These are phyloP conservation scores for Caenorhabditis panamensis DNA, from an alignment of 2,888 invertebrate genomes.

Conservation along the genomic window DNA sequence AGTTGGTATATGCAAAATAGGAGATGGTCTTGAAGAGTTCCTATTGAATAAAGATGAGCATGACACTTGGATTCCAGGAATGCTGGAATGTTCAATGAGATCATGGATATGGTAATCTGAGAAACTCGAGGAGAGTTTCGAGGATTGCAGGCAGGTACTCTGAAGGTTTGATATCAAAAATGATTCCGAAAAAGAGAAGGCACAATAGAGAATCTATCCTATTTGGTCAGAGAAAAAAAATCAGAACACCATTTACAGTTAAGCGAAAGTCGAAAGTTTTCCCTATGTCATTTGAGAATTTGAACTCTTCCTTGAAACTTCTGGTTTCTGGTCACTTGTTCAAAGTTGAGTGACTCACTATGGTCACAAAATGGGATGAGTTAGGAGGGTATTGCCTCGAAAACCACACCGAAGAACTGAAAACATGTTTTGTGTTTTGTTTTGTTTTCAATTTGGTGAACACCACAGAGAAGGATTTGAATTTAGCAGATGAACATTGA, in stretches of 20 bases:
- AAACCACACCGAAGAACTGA: neutral
- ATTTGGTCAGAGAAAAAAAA: too few species aligned
- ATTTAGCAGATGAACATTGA: slow-evolving; percentile 39
- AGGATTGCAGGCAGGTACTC: too few species aligned
- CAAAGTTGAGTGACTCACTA: slow-evolving; percentile 2
- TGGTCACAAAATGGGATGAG: slow-evolving; percentile 9
- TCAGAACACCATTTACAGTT: too few species aligned
- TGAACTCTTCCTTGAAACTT: neutral
- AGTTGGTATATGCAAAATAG: slow-evolving; percentile 35
- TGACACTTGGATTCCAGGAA: slow-evolving; percentile 31
- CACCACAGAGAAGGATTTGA: slow-evolving; percentile 22
- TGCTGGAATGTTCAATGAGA: slow-evolving; percentile 46
- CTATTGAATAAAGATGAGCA: slow-evolving; percentile 51
- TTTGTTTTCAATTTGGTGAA: slow-evolving; percentile 7
- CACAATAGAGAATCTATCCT: too few species aligned
- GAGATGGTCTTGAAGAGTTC: slow-evolving; percentile 12
- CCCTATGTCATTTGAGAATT: too few species aligned
- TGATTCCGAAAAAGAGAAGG: too few species aligned
- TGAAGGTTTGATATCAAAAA: too few species aligned
- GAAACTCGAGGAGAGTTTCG: neutral
- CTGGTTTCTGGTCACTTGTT: neutral
- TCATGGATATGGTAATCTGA: slow-evolving; percentile 1
- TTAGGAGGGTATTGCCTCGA: slow-evolving; percentile 8
- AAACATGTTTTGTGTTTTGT: slow-evolving; percentile 6
- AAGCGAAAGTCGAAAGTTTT: neutral